Evolutionary conservation across 2,113 vertebrate species (phyloP), one percentile per base, ranked within the genome.

Genomic region (Gymnobelideus leadbeateri): DNA sequence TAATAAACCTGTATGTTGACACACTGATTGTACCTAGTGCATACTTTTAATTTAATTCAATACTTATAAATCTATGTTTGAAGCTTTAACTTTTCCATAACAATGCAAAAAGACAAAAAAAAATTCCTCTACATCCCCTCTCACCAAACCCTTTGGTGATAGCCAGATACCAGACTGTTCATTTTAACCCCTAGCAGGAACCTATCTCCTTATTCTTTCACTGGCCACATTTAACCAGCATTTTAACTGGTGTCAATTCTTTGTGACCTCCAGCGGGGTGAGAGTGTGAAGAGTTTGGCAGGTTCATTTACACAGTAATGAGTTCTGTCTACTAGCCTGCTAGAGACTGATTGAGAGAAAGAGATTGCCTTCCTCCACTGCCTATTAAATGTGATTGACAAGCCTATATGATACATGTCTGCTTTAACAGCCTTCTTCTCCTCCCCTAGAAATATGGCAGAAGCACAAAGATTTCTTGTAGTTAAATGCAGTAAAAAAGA

Each of bases 251-350:
- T 90, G 92, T 97, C 97, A 97, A 91, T 93, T 96, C 92, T 93
- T 90, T 52, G 94, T 98, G 97, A 98, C 96, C 97, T 97, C 94
- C 91, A 94, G 55, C 54, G 28, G 96, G 84, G 94, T 25, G 95
- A 97, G 96, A 94, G 95, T 92, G 96, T 97, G 96, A 98, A 98
- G 12, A 68, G 37, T 95, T 84, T 98, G 98, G 93, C 19, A 57
- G 97, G 89, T 98, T 98, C 97, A 98, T 99, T 98, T 99, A 94
- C 98, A 98, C 96, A 97, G 97, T 98, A 98, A 98, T 98, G 98
- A 98, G 95, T 97, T 97, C 95, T 98, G 97, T 98, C 98, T 97
- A 52, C 89, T 57, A 96, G 92, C 16, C 94, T 97, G 94, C 96
- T 96, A 93, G 92, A 95, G 96, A 97, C 94, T 96, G 97, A 98